A percentile compares a stretch with the other conserved stretches of the same genome.
Conservation (phyloP, 2,888 invertebrate genomes). For the Melipona bicolor region DNA sequence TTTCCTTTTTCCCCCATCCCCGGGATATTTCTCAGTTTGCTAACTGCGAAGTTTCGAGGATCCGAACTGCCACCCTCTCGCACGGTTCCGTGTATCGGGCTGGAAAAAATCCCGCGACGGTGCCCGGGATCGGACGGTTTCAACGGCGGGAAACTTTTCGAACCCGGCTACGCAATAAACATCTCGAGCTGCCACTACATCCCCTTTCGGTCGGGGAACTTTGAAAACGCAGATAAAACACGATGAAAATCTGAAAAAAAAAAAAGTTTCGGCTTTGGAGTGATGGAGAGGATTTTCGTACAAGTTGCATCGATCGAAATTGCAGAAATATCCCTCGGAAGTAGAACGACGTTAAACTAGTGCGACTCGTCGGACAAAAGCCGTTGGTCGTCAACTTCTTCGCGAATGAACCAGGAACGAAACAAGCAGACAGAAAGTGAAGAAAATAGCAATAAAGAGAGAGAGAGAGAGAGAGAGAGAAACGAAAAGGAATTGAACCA, state of each 20-base stretch:
- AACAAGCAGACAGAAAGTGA: background rate
- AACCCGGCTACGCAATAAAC: background rate
- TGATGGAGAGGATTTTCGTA: too few relatives aligned
- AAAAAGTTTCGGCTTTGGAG: background rate
- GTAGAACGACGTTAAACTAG: background rate
- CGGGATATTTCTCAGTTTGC: conserved; percentile 43
- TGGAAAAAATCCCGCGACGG: conserved; percentile 22
- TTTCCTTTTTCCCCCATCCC: background rate
- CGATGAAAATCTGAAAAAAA: background rate
- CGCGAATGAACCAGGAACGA: background rate
- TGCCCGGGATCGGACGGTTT: conserved; percentile 11
- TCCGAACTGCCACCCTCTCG: background rate
- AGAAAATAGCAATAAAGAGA: background rate
- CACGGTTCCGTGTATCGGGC: background rate
- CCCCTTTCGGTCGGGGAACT: background rate
- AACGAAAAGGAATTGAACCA: background rate
- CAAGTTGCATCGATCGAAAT: background rate
- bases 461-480: background rate
- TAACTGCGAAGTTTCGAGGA: conserved; percentile 20
- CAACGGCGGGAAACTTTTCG: conserved; percentile 16
- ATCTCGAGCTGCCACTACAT: background rate
- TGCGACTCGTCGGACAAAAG: background rate
- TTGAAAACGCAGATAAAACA: background rate
- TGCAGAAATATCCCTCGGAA: background rate
- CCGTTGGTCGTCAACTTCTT: background rate